phyloP scores from a whole-genome alignment of 2,113 vertebrate species.

The Scomber scombrus region DNA sequence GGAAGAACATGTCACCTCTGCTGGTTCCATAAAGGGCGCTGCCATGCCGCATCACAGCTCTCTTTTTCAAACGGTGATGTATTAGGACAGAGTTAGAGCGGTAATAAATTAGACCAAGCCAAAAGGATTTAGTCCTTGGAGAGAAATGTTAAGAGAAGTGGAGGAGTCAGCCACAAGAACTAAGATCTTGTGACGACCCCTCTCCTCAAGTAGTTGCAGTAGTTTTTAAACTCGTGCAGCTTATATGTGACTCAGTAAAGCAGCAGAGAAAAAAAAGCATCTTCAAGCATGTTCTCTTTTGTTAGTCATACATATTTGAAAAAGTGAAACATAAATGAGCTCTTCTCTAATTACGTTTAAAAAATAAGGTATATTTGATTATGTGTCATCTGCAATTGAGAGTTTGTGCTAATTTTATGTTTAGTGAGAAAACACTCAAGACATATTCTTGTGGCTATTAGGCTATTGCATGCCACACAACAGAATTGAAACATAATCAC shows the following conservation, averaged over 20 bases:
- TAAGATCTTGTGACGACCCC: constrained; percentile 60
- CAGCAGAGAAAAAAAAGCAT: constrained; percentile 33
- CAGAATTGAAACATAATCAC: constrained; percentile 28
- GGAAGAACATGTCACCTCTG: constrained; percentile 80
- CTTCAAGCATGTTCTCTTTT: constrained; percentile 11
- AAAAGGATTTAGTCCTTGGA: constrained; percentile 69
- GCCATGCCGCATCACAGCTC: constrained; percentile 67
- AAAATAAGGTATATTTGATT: not conserved
- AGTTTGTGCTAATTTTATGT: not conserved
- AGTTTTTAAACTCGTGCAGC: constrained; percentile 58
- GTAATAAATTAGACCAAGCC: constrained; percentile 72
- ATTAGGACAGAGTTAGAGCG: constrained; percentile 58
- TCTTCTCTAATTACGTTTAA: not conserved
- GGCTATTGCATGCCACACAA: constrained; percentile 1
- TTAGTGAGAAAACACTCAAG: not conserved
- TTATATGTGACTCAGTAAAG: constrained; percentile 49
- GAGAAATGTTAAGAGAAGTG: constrained; percentile 61
- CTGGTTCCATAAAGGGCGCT: constrained; percentile 75
- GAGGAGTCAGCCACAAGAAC: constrained; percentile 60
- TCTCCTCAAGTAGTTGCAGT: constrained; percentile 38
- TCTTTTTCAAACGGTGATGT: constrained; percentile 69
- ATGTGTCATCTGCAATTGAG: not conserved
- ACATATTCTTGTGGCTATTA: constrained; percentile 18
- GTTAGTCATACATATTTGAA: constrained; percentile 20
- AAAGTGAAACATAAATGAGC: constrained; percentile 24